Conservation (phyloP, 1,140 invertebrate genomes). For the Philotrypesis tridentata region DNA sequence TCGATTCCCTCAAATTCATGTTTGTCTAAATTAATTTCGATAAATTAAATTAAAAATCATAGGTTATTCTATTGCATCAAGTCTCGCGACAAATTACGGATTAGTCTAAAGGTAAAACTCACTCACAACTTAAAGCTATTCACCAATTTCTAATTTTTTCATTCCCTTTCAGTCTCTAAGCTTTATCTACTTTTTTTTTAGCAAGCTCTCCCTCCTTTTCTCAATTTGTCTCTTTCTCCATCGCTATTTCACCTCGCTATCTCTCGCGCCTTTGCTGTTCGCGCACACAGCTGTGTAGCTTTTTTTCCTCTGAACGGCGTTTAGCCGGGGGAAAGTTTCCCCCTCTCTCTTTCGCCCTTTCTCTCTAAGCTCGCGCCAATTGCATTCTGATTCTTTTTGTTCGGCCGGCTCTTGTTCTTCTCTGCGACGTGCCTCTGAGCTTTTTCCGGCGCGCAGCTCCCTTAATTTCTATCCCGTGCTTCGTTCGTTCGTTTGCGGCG, state of each 20-base stretch:
- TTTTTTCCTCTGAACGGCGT: constrained; percentile 16
- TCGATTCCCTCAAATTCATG: no score
- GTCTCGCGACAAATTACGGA: no score
- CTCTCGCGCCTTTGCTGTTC: background rate
- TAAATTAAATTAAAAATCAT: no score
- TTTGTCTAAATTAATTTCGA: no score
- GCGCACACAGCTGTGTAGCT: background rate
- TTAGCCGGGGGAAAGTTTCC: constrained; percentile 48
- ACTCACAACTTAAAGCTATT: background rate
- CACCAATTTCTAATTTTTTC: background rate
- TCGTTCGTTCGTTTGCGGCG: constrained; percentile 6
- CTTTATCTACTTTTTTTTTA: background rate
- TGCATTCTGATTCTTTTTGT: constrained; percentile 64
- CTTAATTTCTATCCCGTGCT: constrained; percentile 29
- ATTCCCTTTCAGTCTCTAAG: background rate
- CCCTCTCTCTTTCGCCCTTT: constrained; percentile 56
- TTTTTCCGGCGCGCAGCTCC: constrained; percentile 43
- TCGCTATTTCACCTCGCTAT: constrained; percentile 1
- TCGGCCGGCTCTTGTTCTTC: constrained; percentile 11
- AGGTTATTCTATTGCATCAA: no score
- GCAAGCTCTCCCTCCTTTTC: background rate
- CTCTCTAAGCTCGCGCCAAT: constrained; percentile 67
- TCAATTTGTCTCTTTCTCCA: constrained; percentile 13
- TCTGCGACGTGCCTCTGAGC: constrained; percentile 59
- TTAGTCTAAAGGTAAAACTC: no score